Evolutionary conservation across 2,888 invertebrate genomes (phyloP).

Genomic region (Hydropsyche betteni): DNA sequence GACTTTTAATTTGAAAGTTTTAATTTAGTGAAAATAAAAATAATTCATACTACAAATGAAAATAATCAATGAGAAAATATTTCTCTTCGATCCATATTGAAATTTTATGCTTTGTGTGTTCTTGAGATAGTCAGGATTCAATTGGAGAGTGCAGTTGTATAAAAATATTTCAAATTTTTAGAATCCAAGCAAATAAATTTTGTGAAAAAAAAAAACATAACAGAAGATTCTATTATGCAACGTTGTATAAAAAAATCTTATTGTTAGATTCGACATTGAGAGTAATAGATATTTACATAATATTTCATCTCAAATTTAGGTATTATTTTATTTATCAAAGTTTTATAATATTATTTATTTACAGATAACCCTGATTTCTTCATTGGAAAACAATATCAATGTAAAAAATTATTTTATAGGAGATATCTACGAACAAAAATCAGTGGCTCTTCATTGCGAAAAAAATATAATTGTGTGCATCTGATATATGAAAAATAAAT

Average conservation of each 20-base stretch:
- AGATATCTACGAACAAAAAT: conserved; percentile 6
- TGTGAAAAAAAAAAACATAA: background rate
- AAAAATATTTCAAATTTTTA: too few relatives aligned
- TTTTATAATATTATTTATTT: conserved; percentile 49
- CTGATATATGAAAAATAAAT: background rate
- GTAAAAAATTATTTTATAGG: conserved; percentile 20
- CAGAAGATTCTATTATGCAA: background rate
- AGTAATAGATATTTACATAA: conserved; percentile 25
- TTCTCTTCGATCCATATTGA: too few relatives aligned
- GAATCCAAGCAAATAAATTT: too few relatives aligned
- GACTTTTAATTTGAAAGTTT: too few relatives aligned
- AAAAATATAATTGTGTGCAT: too few relatives aligned
- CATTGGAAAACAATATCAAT: conserved; percentile 7
- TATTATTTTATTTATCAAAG: conserved; percentile 23
- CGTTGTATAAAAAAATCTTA: background rate
- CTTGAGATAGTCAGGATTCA: too few relatives aligned
- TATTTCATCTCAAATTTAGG: conserved; percentile 17
- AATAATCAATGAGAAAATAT: too few relatives aligned
- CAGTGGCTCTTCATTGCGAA: conserved; percentile 10
- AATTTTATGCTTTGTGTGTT: too few relatives aligned
- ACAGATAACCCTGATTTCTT: conserved; percentile 51
- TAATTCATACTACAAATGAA: too few relatives aligned
- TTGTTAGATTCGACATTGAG: background rate
- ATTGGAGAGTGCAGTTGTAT: too few relatives aligned
- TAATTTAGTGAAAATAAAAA: too few relatives aligned